phyloP scores from a whole-genome alignment of 2,113 vertebrate species.

The Ammospiza caudacuta region DNA sequence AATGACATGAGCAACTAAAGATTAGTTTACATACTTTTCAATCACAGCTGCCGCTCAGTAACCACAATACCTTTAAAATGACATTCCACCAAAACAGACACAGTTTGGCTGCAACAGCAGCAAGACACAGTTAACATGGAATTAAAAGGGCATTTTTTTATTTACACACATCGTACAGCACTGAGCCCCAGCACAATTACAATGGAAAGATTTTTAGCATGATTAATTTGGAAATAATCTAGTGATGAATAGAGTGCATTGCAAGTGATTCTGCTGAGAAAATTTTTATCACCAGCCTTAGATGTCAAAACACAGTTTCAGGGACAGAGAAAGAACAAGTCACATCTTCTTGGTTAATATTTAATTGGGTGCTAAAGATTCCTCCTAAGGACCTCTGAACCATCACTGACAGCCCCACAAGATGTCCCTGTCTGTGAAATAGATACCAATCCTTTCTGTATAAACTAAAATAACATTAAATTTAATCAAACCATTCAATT shows the following conservation, averaged over 20 bases:
- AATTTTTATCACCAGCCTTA: slow-evolving; percentile 57
- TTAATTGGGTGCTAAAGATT: slow-evolving; percentile 74
- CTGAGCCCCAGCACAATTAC: slow-evolving; percentile 58
- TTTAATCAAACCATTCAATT: slow-evolving; percentile 81
- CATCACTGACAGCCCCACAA: slow-evolving; percentile 40
- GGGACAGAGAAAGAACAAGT: slow-evolving; percentile 54
- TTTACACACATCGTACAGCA: slow-evolving; percentile 23
- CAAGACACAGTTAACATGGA: slow-evolving; percentile 39
- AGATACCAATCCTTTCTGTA: slow-evolving; percentile 65
- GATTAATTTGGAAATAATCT: slow-evolving; percentile 69
- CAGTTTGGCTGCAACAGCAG: slow-evolving; percentile 38
- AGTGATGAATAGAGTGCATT: slow-evolving; percentile 59
- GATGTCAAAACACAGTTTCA: slow-evolving; percentile 69
- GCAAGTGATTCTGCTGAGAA: slow-evolving; percentile 41
- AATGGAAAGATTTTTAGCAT: slow-evolving; percentile 44
- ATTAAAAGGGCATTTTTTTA: slow-evolving; percentile 70
- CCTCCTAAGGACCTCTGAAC: slow-evolving; percentile 67
- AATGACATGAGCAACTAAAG: slow-evolving; percentile 82
- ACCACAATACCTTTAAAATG: slow-evolving; percentile 83
- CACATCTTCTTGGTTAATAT: slow-evolving; percentile 70
- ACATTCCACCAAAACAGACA: slow-evolving; percentile 76
- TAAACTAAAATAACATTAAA: slow-evolving; percentile 76
- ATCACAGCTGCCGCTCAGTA: slow-evolving; percentile 81
- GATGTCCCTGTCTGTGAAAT: slow-evolving; percentile 58
- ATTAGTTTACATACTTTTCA: slow-evolving; percentile 86